Evolutionary conservation across 2,797 vertebrate genomes (phyloP), one percentile per base, ranked within the genome.

Genomic region (Parambassis ranga): DNA sequence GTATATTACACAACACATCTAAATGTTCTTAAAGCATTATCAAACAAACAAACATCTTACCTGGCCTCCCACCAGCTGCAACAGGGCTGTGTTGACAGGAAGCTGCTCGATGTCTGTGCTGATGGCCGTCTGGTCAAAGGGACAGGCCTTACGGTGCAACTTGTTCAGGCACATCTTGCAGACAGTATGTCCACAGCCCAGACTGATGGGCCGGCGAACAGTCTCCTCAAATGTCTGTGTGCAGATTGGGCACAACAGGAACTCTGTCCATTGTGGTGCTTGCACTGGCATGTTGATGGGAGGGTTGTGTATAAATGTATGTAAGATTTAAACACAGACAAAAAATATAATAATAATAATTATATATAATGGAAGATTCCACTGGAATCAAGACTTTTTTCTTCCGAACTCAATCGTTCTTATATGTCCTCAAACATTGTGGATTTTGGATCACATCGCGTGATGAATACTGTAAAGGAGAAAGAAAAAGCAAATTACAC

Each of bases 101-200:
- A 99, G 94, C 87, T 97, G 96, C 77, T 99, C 98, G 42, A 99
- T 99, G 90, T 99, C 97, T 6, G 97, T 99, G 79, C 94, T 98
- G 91, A 99, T 99, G 92, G 96, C 94, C 66, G 98, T 99, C 95
- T 99, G 98, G 92, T 99, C 98, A 73, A 99, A 99, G 37, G 98
- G 98, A 88, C 98, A 99, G 79, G 97, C 97, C 93, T 99, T 99
- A 50, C 98, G 96, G 86, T 99, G 97, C 87, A 99, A 94, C 92
- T 99, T 99, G 92, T 98, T 98, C 89, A 99, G 95, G 93, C 98
- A 99, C 96, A 98, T 99, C 93, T 98, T 99, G 93, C 98, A 99
- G 90, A 98, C 97, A 27, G 98, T 99, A 87, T 99, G 98, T 85
- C 98, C 97, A 14, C 98, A 99, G 63, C 98, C 98, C 90, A 99